Percentiles rank a stretch among this genome's conserved stretches.
phyloP scores from a whole-genome alignment of 2,797 vertebrate species.

The Gallinago solitaria region DNA sequence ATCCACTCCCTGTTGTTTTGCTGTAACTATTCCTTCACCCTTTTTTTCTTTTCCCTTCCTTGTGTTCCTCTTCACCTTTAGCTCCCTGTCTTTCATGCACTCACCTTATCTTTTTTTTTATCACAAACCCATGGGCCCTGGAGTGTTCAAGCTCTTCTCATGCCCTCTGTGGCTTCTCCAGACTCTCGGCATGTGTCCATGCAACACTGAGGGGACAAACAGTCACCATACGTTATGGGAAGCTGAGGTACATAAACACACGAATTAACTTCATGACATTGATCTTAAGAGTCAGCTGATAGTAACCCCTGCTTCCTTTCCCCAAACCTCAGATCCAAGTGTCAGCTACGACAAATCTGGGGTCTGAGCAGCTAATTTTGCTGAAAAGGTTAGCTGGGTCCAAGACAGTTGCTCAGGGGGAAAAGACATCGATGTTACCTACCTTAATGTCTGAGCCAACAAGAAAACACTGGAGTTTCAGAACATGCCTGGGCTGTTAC shows the following conservation, averaged over 20 bases:
- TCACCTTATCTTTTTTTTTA: neutral
- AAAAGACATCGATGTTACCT: neutral
- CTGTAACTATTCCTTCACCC: neutral
- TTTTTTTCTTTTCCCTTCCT: neutral
- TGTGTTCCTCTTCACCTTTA: neutral
- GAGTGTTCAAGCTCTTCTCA: neutral
- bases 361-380: neutral
- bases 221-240: neutral
- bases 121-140: neutral
- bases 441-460: neutral
- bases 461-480: neutral
- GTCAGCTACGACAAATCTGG: neutral
- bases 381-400: neutral
- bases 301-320: neutral
- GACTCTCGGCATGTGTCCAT: rapidly evolving
- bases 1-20: neutral
- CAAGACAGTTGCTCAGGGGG: neutral
- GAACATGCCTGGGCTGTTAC: neutral
- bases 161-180: neutral
- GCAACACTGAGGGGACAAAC: neutral
- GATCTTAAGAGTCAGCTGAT: neutral
- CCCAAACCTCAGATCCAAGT: neutral
- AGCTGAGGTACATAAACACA: neutral
- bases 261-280: neutral
- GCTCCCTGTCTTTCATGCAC: neutral